These are phyloP conservation scores for Proteles cristata DNA, from an alignment of 2,113 vertebrate species.

Conservation along the genomic window DNA sequence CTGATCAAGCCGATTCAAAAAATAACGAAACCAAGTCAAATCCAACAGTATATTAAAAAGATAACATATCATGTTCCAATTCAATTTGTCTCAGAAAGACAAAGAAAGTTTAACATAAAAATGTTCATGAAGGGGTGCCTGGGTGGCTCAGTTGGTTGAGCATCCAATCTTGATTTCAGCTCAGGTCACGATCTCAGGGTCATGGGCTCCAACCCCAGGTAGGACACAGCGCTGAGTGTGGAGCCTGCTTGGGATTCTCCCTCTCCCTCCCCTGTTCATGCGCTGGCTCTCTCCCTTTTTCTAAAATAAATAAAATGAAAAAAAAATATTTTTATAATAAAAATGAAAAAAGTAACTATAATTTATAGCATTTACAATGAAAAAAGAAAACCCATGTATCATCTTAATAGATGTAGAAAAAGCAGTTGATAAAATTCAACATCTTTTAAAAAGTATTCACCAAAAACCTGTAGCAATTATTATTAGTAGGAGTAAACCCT, in stretches of 20 bases:
- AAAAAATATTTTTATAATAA: too few relatives aligned
- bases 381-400: background rate
- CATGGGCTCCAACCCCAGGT: too few relatives aligned
- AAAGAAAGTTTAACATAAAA: slow-evolving; percentile 44
- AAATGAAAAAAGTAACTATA: background rate
- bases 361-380: background rate
- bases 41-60: background rate
- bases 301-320: too few relatives aligned
- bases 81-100: background rate
- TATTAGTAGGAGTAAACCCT: background rate
- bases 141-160: too few relatives aligned
- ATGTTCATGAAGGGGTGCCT: background rate
- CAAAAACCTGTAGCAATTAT: background rate
- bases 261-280: too few relatives aligned
- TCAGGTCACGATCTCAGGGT: too few relatives aligned
- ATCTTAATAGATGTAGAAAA: slow-evolving; percentile 27
- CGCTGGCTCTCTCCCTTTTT: too few relatives aligned
- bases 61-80: background rate
- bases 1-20: background rate
- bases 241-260: too few relatives aligned
- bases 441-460: background rate
- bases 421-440: slow-evolving; percentile 14
- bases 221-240: too few relatives aligned
- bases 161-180: too few relatives aligned
- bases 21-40: background rate